Evolutionary conservation across 2,888 invertebrate genomes (phyloP), one percentile per base, ranked within the genome.

Genomic region (Polyommatus iphigenia): DNA sequence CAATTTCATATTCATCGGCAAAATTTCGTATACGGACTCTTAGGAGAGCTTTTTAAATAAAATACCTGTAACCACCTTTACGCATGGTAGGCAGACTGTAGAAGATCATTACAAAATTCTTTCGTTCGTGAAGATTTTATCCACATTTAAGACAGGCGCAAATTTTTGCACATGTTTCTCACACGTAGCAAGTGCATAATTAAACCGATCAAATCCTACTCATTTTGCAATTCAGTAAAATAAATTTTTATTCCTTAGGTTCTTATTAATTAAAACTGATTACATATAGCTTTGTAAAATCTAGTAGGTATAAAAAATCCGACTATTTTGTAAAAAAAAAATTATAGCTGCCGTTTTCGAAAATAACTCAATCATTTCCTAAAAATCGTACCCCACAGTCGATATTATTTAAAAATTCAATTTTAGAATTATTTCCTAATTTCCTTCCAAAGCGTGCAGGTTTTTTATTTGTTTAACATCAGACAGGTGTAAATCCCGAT

Each of bases 401-500:
- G 1, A 67, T 29, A 32, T 32, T 67, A 13, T 6, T 67, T 13
- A 67, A 67, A 29, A 67, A 67, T 67, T 67, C 67, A 67, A 67
- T 29, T 67, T 62, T 67, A 1, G 29, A 18, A 67, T 67, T 67
- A 67, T 67, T 67, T 18, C 3, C 29, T 67, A 32, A 67, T 67
- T 67, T 18, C 3, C 29, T 15, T 18, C 29, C 18, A 32, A 6
- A 29, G 29, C 67, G 62, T 29, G 62, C 67, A 67, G 2, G 29
- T 32, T 32, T 29, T 24, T 67, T 75, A 75, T 75, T 75, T 75
- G 50, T 79, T 78, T 79, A 78, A 78, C 29, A 75, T 50, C 54
- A 75, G 75, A 75, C 75, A 75, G 75, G 75, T 75, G 75, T 75
- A 75, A 75, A 80, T 80, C 79, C 78, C 76, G 79, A 81, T 80